phyloP scores from a whole-genome alignment of 1,140 invertebrate species.

The Lethrus apterus region DNA sequence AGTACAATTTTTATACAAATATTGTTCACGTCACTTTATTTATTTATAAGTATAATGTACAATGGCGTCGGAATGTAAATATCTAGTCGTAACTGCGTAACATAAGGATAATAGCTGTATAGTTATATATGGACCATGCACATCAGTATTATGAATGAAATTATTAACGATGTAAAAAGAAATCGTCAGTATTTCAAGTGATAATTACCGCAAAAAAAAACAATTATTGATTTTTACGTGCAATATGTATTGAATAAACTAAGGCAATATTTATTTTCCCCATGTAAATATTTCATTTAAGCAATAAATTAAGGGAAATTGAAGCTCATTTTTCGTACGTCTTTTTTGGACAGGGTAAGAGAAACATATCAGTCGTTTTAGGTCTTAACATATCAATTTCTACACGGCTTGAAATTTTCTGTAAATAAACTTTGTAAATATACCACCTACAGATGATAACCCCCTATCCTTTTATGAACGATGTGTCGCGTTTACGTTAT shows the following conservation, averaged over 20 bases:
- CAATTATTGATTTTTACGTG: neutral
- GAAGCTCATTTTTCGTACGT: neutral
- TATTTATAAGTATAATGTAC: conserved; percentile 8
- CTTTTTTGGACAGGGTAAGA: conserved; percentile 11
- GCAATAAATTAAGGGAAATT: neutral
- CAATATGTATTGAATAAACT: neutral
- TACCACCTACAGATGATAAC: neutral
- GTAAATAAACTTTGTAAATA: conserved; percentile 11
- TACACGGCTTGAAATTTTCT: conserved; percentile 6
- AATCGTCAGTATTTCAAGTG: conserved; percentile 14
- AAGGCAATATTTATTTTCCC: neutral
- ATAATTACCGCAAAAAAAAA: conserved; percentile 1
- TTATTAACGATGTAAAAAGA: conserved; percentile 13
- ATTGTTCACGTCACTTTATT: conserved; percentile 10
- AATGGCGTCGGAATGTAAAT: conserved; percentile 2
- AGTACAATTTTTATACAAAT: conserved; percentile 40
- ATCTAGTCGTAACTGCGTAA: conserved; percentile 4
- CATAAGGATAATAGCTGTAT: too few species aligned
- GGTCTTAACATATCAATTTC: conserved; percentile 8
- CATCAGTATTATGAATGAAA: conserved; percentile 11
- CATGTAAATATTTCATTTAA: neutral
- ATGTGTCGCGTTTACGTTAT: too few species aligned
- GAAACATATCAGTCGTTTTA: conserved; percentile 1
- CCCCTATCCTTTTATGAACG: neutral
- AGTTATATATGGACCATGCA: too few species aligned